Conservation (phyloP, 2,797 vertebrate genomes). For the Dryobates pubescens region DNA sequence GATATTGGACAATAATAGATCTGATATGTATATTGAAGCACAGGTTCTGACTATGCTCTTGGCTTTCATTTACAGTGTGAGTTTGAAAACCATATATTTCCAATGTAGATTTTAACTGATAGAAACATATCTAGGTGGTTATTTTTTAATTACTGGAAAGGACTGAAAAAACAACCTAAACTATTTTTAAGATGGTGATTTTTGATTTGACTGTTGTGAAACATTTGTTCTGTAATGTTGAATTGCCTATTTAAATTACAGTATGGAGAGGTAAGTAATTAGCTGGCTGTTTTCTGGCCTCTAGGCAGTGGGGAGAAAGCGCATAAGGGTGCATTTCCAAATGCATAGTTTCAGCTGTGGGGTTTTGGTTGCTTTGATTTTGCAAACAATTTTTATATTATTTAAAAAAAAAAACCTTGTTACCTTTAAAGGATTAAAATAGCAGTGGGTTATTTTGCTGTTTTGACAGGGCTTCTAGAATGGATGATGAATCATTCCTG, state of each 20-base stretch:
- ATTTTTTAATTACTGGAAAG: background rate
- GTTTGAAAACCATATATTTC: background rate
- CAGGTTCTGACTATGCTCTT: background rate
- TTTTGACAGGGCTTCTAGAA: conserved; percentile 68
- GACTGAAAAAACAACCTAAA: background rate
- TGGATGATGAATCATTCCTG: conserved; percentile 75
- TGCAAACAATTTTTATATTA: background rate
- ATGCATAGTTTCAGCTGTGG: background rate
- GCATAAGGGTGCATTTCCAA: background rate
- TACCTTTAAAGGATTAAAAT: conserved; percentile 71
- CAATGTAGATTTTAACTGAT: background rate
- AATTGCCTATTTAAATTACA: background rate
- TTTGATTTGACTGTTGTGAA: background rate
- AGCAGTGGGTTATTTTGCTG: conserved; percentile 66
- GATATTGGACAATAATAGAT: background rate
- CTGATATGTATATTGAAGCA: background rate
- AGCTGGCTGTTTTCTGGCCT: background rate
- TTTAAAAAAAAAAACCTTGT: background rate
- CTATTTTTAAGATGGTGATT: background rate
- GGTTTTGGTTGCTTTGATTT: conserved; percentile 1
- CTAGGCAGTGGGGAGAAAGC: background rate
- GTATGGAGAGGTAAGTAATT: background rate
- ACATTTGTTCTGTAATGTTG: background rate
- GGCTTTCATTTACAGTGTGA: background rate
- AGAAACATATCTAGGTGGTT: background rate